Conservation (phyloP, 2,888 invertebrate genomes). For the Phaonia tiefii region DNA sequence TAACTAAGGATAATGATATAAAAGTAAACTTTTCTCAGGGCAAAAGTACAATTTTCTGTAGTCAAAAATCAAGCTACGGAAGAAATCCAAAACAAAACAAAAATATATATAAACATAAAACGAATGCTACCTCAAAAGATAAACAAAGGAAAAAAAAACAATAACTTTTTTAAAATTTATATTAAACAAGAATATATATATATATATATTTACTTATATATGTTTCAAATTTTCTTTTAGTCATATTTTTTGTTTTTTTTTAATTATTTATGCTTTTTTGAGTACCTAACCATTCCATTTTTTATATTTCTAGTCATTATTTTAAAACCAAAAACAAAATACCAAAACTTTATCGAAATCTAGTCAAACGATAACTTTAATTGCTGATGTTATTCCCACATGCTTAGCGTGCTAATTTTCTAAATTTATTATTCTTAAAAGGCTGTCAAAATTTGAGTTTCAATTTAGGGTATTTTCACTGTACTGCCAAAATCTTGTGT, state of each 20-base stretch:
- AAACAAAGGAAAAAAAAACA: conserved; percentile 61
- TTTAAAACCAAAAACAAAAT: conserved; percentile 35
- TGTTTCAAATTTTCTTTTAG: conserved; percentile 25
- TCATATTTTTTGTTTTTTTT: conserved; percentile 9
- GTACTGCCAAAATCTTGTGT: too few species aligned
- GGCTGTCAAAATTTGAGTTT: too few species aligned
- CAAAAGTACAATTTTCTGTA: conserved; percentile 79
- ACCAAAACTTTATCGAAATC: conserved; percentile 39
- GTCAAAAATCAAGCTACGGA: conserved; percentile 53
- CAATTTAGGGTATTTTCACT: too few species aligned
- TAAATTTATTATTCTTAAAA: too few species aligned
- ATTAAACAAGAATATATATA: conserved; percentile 25
- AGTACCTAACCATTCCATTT: conserved; percentile 46
- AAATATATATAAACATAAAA: conserved; percentile 45
- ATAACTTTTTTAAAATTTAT: conserved; percentile 53
- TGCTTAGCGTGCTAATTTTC: conserved; percentile 33
- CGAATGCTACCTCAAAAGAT: conserved; percentile 69
- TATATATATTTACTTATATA: conserved; percentile 15
- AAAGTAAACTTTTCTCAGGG: conserved; percentile 78
- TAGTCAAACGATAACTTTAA: conserved; percentile 52
- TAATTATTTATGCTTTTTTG: conserved; percentile 1
- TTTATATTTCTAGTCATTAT: conserved; percentile 18
- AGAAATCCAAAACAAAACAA: conserved; percentile 47
- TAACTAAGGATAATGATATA: too few species aligned
- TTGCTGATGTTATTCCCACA: not conserved